phyloP scores from a whole-genome alignment of 2,797 vertebrate species.

The Intellagama lesueurii region DNA sequence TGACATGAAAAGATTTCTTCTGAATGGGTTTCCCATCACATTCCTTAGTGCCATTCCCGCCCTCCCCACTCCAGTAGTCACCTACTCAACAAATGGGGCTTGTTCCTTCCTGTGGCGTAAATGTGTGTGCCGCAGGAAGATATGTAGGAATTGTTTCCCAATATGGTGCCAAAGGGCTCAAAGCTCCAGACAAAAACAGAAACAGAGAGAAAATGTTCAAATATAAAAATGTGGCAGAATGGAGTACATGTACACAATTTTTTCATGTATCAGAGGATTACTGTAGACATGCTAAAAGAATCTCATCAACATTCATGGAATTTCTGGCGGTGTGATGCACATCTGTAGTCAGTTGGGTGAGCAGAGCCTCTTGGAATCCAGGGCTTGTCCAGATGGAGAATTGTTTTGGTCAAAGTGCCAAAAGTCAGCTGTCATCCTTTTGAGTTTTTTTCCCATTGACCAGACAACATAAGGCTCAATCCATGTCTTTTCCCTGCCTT shows the following conservation, averaged over 20 bases:
- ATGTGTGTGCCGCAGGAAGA: background rate
- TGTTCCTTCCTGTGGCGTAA: background rate
- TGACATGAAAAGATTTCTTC: slow-evolving; percentile 10
- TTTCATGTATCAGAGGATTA: background rate
- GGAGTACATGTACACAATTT: background rate
- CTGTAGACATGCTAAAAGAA: too few species aligned
- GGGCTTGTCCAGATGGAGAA: too few species aligned
- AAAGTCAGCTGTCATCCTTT: too few species aligned
- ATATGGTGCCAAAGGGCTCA: slow-evolving; percentile 37
- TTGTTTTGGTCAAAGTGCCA: too few species aligned
- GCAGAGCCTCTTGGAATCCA: background rate
- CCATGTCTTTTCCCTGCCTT: too few species aligned
- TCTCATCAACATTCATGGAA: background rate
- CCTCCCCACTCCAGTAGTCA: slow-evolving; percentile 1
- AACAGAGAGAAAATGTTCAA: slow-evolving; percentile 20
- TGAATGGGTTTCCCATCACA: background rate
- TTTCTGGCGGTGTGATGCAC: background rate
- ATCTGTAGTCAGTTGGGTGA: background rate
- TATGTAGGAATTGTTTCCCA: slow-evolving; percentile 11
- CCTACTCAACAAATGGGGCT: background rate
- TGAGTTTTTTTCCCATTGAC: too few species aligned
- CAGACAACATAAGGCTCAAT: too few species aligned
- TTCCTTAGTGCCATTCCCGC: background rate
- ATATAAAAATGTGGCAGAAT: slow-evolving; percentile 32
- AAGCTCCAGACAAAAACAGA: background rate